A percentile compares a stretch with the other conserved stretches of the same genome.
These are phyloP conservation scores for Amazonetta brasiliensis DNA, from an alignment of 2,797 vertebrate species.

Conservation along the genomic window DNA sequence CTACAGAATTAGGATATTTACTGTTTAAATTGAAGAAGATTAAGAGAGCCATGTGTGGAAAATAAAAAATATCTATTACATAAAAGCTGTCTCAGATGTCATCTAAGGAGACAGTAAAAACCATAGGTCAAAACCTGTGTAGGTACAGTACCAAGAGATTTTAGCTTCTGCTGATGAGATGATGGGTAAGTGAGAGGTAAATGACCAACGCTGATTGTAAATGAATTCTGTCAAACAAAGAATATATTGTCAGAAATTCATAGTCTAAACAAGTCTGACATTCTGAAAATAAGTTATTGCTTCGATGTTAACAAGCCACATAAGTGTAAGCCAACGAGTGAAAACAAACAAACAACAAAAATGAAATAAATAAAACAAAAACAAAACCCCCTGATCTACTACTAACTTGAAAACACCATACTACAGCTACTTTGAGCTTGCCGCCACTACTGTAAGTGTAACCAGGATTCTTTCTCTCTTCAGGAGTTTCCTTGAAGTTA, in stretches of 20 bases:
- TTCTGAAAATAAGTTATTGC: not conserved
- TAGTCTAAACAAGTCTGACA: not conserved
- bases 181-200: not conserved
- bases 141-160: not conserved
- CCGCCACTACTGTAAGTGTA: not conserved
- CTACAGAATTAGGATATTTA: not conserved
- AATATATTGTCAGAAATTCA: not conserved
- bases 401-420: not conserved
- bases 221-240: not conserved
- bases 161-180: not conserved
- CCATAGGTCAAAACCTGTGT: not conserved
- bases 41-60: not conserved
- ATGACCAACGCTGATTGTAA: not conserved
- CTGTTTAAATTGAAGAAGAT: not conserved
- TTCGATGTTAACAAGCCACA: not conserved
- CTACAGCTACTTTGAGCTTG: not conserved
- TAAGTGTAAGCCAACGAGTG: not conserved
- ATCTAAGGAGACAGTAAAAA: not conserved
- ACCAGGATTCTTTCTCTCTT: not conserved
- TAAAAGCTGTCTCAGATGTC: not conserved
- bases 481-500: not conserved
- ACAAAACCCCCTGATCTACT: rapidly evolving
- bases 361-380: not conserved
- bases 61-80: not conserved
- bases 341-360: not conserved